Base-by-base conservation (phyloP, 2,888 invertebrate species). In the Tribolium freemani region DNA sequence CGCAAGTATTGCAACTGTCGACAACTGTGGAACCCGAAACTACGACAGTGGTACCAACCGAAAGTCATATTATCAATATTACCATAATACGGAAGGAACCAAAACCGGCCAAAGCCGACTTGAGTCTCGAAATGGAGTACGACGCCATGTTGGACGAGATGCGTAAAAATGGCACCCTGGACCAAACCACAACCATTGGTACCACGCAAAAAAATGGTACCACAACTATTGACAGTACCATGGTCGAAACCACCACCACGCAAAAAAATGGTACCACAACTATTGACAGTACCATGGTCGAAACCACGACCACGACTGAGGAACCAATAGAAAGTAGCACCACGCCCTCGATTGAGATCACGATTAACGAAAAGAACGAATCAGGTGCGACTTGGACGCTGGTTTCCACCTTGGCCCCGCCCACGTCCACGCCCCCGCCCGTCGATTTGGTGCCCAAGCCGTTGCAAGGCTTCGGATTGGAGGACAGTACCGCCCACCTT, bases 401-500 rank as follows among this genome's bases (percentile, higher is more conserved):
- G 31, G 88, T 91, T 72, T 88, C 90, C 10, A 90, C 90, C 0
- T 87, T 91, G 2, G 16, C 16, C 16, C 16, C 16, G 16, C 16
- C 16, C 16, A 16, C 16, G 16, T 16, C 16, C 16, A 16, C 16
- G 16, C 16, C 88, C 9, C 76, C 81, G 10, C 81, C 88, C 0
- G 88, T 90, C 0, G 88, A 89, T 76, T 82, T 90, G 5, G 88
- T 88, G 4, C 88, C 90, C 1, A 88, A 90, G 21, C 88, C 90
- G 0, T 83, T 88, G 3, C 89, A 89, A 75, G 90, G 89, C 61
- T 91, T 92, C 77, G 95, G 95, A 0, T 86, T 95, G 20, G 95
- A 95, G 84, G 93, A 92, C 1, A 95, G 94, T 20, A 92, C 93
- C 0, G 89, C 90, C 61, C 88, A 90, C 79, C 88, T 95, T 26